Evolutionary conservation across 2,797 vertebrate genomes (phyloP).

Genomic region (Loriculus beryllinus): DNA sequence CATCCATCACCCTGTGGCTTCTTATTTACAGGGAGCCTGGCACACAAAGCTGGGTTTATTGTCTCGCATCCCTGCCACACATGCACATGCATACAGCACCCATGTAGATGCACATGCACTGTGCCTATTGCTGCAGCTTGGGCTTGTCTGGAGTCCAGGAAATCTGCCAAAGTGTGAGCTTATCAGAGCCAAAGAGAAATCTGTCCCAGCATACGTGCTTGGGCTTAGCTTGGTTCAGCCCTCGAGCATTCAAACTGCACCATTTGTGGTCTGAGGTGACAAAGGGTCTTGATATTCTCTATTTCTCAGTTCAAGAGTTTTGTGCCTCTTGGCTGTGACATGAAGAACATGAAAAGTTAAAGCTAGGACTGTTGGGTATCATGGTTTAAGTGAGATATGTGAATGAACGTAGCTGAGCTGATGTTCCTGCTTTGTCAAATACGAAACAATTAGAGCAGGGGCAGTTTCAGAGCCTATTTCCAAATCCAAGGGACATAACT

Average conservation of each 20-base stretch:
- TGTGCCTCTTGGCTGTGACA: background rate
- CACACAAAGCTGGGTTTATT: background rate
- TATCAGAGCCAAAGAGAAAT: constrained; percentile 18
- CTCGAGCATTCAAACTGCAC: background rate
- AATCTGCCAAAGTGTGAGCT: constrained; percentile 21
- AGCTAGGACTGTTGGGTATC: background rate
- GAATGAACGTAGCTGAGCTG: background rate
- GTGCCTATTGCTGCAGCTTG: constrained; percentile 5
- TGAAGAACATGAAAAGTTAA: background rate
- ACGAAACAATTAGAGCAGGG: background rate
- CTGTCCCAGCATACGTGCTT: background rate
- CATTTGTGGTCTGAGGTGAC: background rate
- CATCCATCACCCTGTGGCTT: constrained; percentile 49
- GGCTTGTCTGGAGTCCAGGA: background rate
- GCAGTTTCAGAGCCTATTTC: background rate
- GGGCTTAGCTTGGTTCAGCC: background rate
- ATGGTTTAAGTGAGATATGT: background rate
- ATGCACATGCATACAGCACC: background rate
- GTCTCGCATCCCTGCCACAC: constrained; percentile 12
- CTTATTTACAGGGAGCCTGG: constrained; percentile 18
- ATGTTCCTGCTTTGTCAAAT: background rate
- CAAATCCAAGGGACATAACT: background rate
- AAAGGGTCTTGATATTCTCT: background rate
- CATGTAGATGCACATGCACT: background rate
- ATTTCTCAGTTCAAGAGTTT: background rate